Evolutionary conservation across 2,888 invertebrate genomes (phyloP), one percentile per base, ranked within the genome.

Genomic region (Abrostola tripartita): DNA sequence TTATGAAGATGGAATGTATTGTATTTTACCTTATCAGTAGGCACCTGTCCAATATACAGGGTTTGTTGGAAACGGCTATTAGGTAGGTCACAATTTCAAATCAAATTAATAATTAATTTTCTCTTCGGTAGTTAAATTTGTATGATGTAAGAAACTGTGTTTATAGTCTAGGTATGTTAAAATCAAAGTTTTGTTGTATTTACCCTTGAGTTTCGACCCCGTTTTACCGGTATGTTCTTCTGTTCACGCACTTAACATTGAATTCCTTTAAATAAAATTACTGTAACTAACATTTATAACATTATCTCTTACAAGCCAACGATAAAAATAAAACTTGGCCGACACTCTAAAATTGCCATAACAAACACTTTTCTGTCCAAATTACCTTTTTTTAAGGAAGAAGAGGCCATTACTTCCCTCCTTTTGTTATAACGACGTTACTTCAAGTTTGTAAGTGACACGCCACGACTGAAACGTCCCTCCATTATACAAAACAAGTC

Each of bases 341-440:
- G 12, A 53, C 49, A 55, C 36, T 59, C 41, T 50, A 59, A 70
- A 70, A 61, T 24, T 41, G 42, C 38, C 41, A 41, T 51, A 52
- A 53, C 64, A 71, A 68, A 67, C 71, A 66, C 71, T 71, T 79
- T 76, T 78, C 66, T 75, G 74, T 54, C 70, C 7, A 73, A 82
- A 84, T 84, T 81, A 79, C 76, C 72, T 74, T 79, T 84, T 83
- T 77, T 74, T 71, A 71, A 69, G 71, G 64, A 73, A 72, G 70
- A 77, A 79, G 71, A 74, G 78, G 65, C 82, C 71, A 85, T 85
- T 84, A 84, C 52, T 57, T 71, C 67, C 61, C 70, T 74, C 73
- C 74, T 78, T 69, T 84, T 82, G 76, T 84, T 73, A 81, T 71
- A 75, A 74, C 62, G 71, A 74, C 52, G 65, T 71, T 68, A 71